Evolutionary conservation across 2,113 vertebrate species (phyloP).

Genomic region (Lophius piscatorius): DNA sequence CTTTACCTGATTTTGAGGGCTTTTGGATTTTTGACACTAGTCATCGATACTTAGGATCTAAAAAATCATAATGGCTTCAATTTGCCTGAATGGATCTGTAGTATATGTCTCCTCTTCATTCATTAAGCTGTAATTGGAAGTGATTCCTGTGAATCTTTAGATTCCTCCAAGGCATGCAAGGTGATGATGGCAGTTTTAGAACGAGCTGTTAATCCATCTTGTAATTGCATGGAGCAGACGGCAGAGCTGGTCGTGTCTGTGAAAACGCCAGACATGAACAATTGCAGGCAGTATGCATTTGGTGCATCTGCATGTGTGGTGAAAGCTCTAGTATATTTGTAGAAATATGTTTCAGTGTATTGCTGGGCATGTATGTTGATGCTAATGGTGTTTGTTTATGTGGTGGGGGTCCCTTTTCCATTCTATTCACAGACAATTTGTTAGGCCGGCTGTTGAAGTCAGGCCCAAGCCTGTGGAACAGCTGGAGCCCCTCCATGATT

Average conservation of each 20-base stretch:
- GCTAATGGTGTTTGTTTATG: slow-evolving; percentile 35
- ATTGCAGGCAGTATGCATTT: slow-evolving; percentile 75
- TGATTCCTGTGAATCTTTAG: slow-evolving; percentile 51
- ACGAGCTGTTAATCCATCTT: slow-evolving; percentile 71
- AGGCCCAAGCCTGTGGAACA: slow-evolving; percentile 95
- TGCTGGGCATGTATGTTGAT: slow-evolving; percentile 23
- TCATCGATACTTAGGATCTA: neutral
- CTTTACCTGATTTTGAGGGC: slow-evolving; percentile 11
- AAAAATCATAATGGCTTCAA: slow-evolving; percentile 6
- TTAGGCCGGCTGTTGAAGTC: slow-evolving; percentile 96
- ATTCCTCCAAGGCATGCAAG: slow-evolving; percentile 69
- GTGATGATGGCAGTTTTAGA: slow-evolving; percentile 66
- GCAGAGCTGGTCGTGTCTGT: slow-evolving; percentile 89
- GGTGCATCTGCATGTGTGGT: slow-evolving; percentile 29
- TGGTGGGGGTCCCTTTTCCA: slow-evolving; percentile 81
- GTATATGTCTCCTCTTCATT: slow-evolving; percentile 56
- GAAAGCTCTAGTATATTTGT: slow-evolving; percentile 38
- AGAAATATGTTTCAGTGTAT: slow-evolving; percentile 11
- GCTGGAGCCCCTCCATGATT: slow-evolving; percentile 99
- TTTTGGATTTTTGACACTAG: slow-evolving; percentile 20
- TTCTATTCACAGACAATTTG: slow-evolving; percentile 99
- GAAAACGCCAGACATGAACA: slow-evolving; percentile 92
- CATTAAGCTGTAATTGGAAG: slow-evolving; percentile 73
- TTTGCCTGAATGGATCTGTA: slow-evolving; percentile 34
- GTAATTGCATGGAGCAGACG: slow-evolving; percentile 84